Base-by-base conservation (phyloP, 64 coral and sea anemone genomes). In the Hydrozoanthus tunicans region DNA sequence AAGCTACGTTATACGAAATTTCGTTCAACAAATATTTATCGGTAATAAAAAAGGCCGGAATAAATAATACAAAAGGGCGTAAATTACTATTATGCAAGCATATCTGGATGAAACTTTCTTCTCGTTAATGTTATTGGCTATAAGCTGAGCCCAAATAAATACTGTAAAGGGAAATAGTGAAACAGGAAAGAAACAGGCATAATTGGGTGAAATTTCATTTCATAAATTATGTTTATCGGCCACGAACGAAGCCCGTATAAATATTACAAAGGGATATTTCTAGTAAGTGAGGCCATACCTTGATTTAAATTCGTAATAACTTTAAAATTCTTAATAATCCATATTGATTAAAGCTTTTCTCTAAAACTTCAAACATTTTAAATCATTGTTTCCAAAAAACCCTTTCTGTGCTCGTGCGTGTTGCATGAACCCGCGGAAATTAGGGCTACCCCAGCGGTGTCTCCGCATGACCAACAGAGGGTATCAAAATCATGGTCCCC, bases 401-500 rank as follows among this genome's bases (percentile, higher is more conserved):
- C 54, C 7, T 65, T 58, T 43, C 73, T 56, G 17, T 86, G 66
- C n/a, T 86, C 66, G 17, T 73, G 66, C 23, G 67, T 71, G 32
- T 27, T 86, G 12, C 66, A 26, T 4, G 83, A 86, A 68, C 83
- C 83, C 11, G 54, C 67, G 13, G 68, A 72, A 58, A 86, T 55
- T 71, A 86, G 7, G 2, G 83, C 83, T 12, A 86, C 73, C 7
- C 83, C 83, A 86, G 83, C 83, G 83, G 83, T 86, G 53, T 73
- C 54, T 58, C 65, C 66, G 23, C 83, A 70, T 73, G 83, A 73
- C 83, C 83, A 86, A 12, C 83, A 86, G 10, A 86, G n/a, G 54
- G 66, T 86, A 86, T 86, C 83, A 86, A 86, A 86, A 59, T 86
- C 83, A 20, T 86, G 52, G 11, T 54, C 83, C 24, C n/a, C 67